Evolutionary conservation across 2,797 vertebrate genomes (phyloP).

Genomic region (Siniperca obscura): DNA sequence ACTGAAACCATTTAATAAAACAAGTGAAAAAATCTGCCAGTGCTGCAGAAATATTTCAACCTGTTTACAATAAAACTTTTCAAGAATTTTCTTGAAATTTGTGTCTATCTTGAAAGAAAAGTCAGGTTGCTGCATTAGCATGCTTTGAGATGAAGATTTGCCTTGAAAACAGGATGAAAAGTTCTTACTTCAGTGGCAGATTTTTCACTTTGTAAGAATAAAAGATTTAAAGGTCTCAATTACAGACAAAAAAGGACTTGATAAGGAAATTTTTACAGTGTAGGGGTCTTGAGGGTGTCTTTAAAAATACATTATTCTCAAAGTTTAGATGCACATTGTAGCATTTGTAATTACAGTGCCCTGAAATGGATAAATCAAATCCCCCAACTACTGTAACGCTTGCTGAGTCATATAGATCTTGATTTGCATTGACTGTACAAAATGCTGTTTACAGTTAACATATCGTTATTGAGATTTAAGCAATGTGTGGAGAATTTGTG

Average conservation of each 20-base stretch:
- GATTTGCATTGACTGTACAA: conserved; percentile 63
- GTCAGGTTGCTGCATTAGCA: neutral
- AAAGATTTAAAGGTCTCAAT: neutral
- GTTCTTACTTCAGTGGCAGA: neutral
- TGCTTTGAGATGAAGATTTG: neutral
- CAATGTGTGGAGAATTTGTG: conserved; percentile 48
- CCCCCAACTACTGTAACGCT: conserved; percentile 23
- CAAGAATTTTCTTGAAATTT: neutral
- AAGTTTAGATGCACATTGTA: neutral
- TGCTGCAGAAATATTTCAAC: neutral
- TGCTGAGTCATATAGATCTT: conserved; percentile 72
- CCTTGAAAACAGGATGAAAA: neutral
- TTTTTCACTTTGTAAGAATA: neutral
- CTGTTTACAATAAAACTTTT: neutral
- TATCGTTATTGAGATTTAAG: conserved; percentile 39
- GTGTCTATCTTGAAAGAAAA: neutral
- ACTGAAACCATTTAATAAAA: neutral
- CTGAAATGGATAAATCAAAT: conserved; percentile 28
- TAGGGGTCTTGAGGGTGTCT: neutral
- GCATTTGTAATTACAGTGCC: conserved; percentile 17
- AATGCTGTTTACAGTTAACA: conserved; percentile 52
- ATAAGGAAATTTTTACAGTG: neutral
- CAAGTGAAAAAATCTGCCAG: neutral
- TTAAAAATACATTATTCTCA: conserved; percentile 13
- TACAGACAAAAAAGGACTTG: neutral